Conservation (phyloP, 2,888 invertebrate genomes). For the Opisthograptis luteolata region DNA sequence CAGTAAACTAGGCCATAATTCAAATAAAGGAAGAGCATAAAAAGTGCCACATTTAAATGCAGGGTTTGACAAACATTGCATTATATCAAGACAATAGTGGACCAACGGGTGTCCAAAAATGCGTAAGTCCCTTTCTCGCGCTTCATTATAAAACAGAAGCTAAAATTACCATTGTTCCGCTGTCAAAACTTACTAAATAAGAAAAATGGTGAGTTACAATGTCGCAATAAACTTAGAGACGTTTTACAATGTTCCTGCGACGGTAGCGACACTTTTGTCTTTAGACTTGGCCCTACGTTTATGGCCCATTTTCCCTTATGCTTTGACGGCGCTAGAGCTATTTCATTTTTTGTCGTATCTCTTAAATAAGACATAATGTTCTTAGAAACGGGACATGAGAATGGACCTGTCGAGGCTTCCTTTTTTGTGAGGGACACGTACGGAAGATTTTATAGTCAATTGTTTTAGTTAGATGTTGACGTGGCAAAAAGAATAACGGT, state of each 20-base stretch:
- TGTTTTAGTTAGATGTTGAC: slow-evolving; percentile 73
- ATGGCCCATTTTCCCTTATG: slow-evolving; percentile 77
- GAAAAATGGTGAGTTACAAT: slow-evolving; percentile 68
- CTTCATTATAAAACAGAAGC: slow-evolving; percentile 74
- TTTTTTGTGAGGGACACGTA: slow-evolving; percentile 78
- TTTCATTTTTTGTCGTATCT: slow-evolving; percentile 75
- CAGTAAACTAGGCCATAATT: slow-evolving; percentile 28
- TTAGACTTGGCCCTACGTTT: slow-evolving; percentile 60
- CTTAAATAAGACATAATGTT: slow-evolving; percentile 83
- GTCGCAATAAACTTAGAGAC: slow-evolving; percentile 72
- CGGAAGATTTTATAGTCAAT: slow-evolving; percentile 79
- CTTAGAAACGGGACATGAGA: slow-evolving; percentile 80
- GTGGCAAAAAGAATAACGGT: slow-evolving; percentile 54
- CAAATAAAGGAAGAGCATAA: slow-evolving; percentile 27
- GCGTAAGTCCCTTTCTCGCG: slow-evolving; percentile 52
- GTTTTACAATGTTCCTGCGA: slow-evolving; percentile 73
- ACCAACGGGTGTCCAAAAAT: slow-evolving; percentile 43
- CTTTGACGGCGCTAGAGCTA: slow-evolving; percentile 66
- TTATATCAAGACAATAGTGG: slow-evolving; percentile 46
- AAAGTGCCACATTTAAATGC: slow-evolving; percentile 30
- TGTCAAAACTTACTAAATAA: slow-evolving; percentile 71
- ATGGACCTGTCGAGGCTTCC: slow-evolving; percentile 70
- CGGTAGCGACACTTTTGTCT: slow-evolving; percentile 79
- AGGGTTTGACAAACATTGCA: slow-evolving; percentile 36
- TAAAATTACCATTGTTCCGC: slow-evolving; percentile 66